phyloP scores from a whole-genome alignment of 1,140 invertebrate species.

The Scylla paramamosain region DNA sequence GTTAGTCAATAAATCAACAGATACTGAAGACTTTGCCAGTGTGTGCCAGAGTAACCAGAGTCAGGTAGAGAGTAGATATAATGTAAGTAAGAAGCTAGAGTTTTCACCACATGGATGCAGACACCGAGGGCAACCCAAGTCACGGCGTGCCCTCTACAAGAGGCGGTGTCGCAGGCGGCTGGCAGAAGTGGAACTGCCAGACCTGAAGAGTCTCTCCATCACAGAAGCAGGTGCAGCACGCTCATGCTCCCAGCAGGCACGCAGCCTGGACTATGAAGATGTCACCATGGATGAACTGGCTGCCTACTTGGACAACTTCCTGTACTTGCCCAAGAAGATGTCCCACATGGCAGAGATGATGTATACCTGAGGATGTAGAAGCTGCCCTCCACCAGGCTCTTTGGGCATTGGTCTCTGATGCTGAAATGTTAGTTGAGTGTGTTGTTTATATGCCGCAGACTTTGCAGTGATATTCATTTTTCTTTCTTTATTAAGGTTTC shows the following conservation, averaged over 20 bases:
- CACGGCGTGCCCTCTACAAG: constrained; percentile 66
- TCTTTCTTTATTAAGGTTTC: not conserved
- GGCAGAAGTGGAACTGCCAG: constrained; percentile 68
- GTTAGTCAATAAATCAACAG: constrained; percentile 47
- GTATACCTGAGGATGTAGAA: constrained; percentile 87
- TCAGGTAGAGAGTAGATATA: not conserved
- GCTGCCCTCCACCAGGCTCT: not conserved
- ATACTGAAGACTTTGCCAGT: constrained; percentile 64
- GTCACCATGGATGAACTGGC: constrained; percentile 94
- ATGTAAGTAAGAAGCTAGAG: constrained; percentile 60
- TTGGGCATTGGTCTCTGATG: not conserved
- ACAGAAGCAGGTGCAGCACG: constrained; percentile 45
- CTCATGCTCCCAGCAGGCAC: constrained; percentile 75
- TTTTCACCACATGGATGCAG: constrained; percentile 70
- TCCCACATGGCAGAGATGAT: constrained; percentile 98
- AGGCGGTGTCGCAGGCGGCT: constrained; percentile 57
- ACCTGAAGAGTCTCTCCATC: constrained; percentile 70
- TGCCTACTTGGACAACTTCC: constrained; percentile 94
- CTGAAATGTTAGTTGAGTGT: not conserved
- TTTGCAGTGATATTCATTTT: not conserved
- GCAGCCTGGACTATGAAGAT: constrained; percentile 81
- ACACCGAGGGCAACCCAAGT: constrained; percentile 72
- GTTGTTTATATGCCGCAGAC: not conserved
- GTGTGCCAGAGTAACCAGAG: constrained; percentile 42
- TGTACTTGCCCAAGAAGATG: constrained; percentile 98